Evolutionary conservation across 2,888 invertebrate species (phyloP), one percentile per base, ranked within the genome.

Genomic region (Tetragnatha montana): DNA sequence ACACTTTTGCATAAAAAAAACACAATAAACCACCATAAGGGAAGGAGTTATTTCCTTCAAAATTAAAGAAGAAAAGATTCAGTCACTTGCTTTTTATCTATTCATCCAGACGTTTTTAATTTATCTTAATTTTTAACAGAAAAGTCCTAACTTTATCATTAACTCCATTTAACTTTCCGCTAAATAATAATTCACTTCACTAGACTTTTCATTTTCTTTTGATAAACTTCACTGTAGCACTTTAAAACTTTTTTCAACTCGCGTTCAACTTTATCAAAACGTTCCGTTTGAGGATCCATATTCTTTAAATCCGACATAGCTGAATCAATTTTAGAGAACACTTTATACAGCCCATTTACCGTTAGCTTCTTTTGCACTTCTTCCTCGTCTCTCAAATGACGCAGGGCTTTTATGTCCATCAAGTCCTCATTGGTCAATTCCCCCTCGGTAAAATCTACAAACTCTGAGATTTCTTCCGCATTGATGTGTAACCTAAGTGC

Each of bases 251-350:
- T 49, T 35, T 68, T 81, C 35, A 70, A 35, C 10, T 68, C 17
- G 10, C 19, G 70, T 69, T 81, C 81, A 14, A 70, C 69, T 81
- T 81, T 81, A 35, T 14, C 35, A 22, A 81, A 69, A 12, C 47
- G n/a, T 81, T 81, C 81, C 47, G 35, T 35, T 69, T 81, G 68
- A 35, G 47, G n/a, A 47, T 69, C 69, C 70, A 70, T 81, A 35
- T 2, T n/a, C 70, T 81, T n/a, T 0, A 70, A 8, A 47, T 92
- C 92, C 22, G 60, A 21, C 8, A 60, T 60, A 51, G 51, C 22
- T 0, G 78, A 12, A 21, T 78, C 60, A 8, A 78, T 19, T 60
- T 60, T 78, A 0, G 60, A 60, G 60, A 78, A 78, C 51, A 60
- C 51, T 3, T 14, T 12, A 60, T 21, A 1, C 60, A 60, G 6